Evolutionary conservation across 2,888 invertebrate genomes (phyloP).

Genomic region (Gymnosoma rotundatum): DNA sequence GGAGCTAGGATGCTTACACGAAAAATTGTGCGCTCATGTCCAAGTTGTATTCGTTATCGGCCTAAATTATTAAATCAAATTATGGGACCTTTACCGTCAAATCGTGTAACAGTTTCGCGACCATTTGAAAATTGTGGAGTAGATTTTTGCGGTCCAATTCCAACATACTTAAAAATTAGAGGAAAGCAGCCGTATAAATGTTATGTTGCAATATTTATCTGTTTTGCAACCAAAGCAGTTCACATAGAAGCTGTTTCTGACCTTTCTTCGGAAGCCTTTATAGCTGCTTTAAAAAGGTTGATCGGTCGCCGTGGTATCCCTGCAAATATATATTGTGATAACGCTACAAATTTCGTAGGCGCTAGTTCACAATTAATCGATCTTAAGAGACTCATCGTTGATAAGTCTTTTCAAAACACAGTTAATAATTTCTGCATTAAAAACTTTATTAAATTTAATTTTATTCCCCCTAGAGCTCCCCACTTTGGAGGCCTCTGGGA

Average conservation of each 20-base stretch:
- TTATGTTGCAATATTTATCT: slow-evolving; percentile 34
- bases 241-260: slow-evolving; percentile 17
- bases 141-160: slow-evolving; percentile 36
- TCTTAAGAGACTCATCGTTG: slow-evolving; percentile 40
- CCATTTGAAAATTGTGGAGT: slow-evolving; percentile 33
- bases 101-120: slow-evolving; percentile 1
- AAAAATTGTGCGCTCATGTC: slow-evolving; percentile 20
- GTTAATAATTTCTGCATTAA: slow-evolving; percentile 30
- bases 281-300: slow-evolving; percentile 33
- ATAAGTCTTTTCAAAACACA: slow-evolving; percentile 12
- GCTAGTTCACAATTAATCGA: slow-evolving; percentile 21
- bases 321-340: not conserved
- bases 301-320: too few species aligned
- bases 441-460: slow-evolving; percentile 32
- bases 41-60: slow-evolving; percentile 1
- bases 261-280: slow-evolving; percentile 71
- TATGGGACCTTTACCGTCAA: not conserved
- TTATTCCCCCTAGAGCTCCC: slow-evolving; percentile 59
- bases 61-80: not conserved
- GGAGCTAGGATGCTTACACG: slow-evolving; percentile 1
- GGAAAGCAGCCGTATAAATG: slow-evolving; percentile 45
- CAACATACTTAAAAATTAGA: slow-evolving; percentile 39
- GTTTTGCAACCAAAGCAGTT: slow-evolving; percentile 49
- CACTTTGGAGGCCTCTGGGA: slow-evolving; percentile 69
- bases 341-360: slow-evolving; percentile 20